Base-by-base conservation (phyloP, 2,113 vertebrate genomes). In the Clarias batrachus region DNA sequence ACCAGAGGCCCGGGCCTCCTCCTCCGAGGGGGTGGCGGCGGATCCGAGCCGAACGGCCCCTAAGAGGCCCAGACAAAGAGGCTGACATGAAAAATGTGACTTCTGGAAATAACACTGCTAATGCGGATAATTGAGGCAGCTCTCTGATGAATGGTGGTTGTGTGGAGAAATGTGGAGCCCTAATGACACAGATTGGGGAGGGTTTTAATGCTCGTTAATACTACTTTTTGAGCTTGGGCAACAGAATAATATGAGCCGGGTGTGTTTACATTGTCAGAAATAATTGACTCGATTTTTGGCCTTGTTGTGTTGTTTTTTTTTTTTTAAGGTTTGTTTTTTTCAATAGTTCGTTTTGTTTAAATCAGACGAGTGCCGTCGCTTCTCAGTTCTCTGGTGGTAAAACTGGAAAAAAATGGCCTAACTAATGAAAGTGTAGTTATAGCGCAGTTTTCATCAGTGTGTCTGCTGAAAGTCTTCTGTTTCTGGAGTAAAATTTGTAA, bases 11-110 rank as follows among this genome's bases (percentile, higher is more conserved):
- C 74, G 16, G 8, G 25, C 37, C 85, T 79, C 76, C 21, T 59
- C 62, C 3, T 48, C 41, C 41, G 41, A 48, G 41, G 6, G 76
- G 37, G 83, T 85, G 80, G 68, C 33, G 81, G 68, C 37, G 54
- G 23, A 73, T 23, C 21, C 21, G 19, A 76, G 52, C 57, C 30
- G 87, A 59, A 71, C 68, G 52, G 37, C 71, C 63, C 57, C 33
- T 60, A 33, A 74, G 79, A 57, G 78, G 56, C 57, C 63, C n/a
- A 83, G 57, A 83, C 59, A 86, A 87, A 76, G 68, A 73, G 63
- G 68, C 79, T 88, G 89, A 90, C 89, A 88, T 90, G 90, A 87
- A 87, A 87, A 89, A 90, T 90, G 86, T 54, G 83, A 87, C 81
- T 84, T 56, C 68, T 86, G 84, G 84, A 89, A 86, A 84, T 86